Evolutionary conservation across 2,113 vertebrate genomes (phyloP).

Genomic region (Lepus europaeus): DNA sequence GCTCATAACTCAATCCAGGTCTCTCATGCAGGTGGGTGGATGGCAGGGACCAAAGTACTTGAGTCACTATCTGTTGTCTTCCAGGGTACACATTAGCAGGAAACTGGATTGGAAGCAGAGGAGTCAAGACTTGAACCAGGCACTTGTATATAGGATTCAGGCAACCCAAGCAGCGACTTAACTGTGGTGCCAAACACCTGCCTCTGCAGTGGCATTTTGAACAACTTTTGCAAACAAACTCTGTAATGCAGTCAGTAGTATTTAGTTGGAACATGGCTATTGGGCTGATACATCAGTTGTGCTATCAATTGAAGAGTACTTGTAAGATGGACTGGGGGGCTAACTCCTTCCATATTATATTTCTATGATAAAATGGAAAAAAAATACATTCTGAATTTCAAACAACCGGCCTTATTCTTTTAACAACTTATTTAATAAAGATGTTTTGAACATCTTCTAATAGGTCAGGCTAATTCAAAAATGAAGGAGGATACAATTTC

Average conservation of each 20-base stretch:
- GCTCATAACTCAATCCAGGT: no score
- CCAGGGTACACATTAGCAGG: no score
- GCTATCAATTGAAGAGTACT: background rate
- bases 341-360: background rate
- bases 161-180: no score
- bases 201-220: background rate
- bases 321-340: background rate
- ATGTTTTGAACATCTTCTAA: background rate
- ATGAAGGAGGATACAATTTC: background rate
- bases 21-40: no score
- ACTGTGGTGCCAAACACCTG: no score
- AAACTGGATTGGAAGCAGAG: no score
- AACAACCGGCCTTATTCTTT: conserved; percentile 17
- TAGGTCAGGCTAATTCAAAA: background rate
- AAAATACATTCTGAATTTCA: background rate
- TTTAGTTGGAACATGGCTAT: background rate
- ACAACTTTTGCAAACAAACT: background rate
- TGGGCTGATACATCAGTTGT: background rate
- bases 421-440: background rate
- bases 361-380: background rate
- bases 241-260: background rate
- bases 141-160: no score
- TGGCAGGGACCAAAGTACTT: no score
- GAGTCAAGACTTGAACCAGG: no score
- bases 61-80: no score